Conservation (phyloP, 1,140 invertebrate genomes). For the Spodoptera litura region DNA sequence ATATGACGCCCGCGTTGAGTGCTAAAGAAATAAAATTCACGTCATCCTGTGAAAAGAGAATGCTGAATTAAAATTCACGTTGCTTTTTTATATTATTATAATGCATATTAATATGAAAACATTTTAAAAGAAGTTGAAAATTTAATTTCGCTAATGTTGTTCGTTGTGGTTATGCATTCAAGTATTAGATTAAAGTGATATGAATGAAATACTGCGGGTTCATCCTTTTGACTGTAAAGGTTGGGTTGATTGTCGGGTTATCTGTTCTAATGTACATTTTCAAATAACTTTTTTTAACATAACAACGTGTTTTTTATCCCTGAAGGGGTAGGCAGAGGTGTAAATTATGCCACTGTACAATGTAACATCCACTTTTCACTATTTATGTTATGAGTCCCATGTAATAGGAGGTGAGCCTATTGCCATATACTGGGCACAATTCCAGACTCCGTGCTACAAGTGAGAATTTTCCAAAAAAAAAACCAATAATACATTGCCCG, state of each 20-base stretch:
- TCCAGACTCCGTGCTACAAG: too few species aligned
- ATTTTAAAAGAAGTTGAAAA: conserved; percentile 45
- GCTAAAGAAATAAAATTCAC: conserved; percentile 25
- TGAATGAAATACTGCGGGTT: conserved; percentile 16
- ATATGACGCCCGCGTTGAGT: conserved; percentile 15
- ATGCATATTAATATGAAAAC: conserved; percentile 1
- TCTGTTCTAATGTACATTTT: neutral
- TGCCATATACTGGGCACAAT: too few species aligned
- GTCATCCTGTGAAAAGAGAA: conserved; percentile 15
- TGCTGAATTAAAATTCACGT: conserved; percentile 43
- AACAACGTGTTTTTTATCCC: too few species aligned
- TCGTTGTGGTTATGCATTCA: conserved; percentile 18
- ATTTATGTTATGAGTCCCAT: too few species aligned
- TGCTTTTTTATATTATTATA: conserved; percentile 37
- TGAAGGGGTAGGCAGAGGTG: too few species aligned
- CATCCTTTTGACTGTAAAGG: neutral
- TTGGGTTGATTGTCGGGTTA: neutral
- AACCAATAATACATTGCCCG: too few species aligned
- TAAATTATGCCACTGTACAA: too few species aligned
- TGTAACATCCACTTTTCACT: too few species aligned
- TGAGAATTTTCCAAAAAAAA: too few species aligned
- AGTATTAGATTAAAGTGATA: conserved; percentile 21
- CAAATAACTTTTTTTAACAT: neutral
- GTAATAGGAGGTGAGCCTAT: too few species aligned
- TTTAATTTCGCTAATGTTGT: conserved; percentile 53